phyloP scores from a whole-genome alignment of 1,140 invertebrate genomes.

The Lordiphosa mommai region DNA sequence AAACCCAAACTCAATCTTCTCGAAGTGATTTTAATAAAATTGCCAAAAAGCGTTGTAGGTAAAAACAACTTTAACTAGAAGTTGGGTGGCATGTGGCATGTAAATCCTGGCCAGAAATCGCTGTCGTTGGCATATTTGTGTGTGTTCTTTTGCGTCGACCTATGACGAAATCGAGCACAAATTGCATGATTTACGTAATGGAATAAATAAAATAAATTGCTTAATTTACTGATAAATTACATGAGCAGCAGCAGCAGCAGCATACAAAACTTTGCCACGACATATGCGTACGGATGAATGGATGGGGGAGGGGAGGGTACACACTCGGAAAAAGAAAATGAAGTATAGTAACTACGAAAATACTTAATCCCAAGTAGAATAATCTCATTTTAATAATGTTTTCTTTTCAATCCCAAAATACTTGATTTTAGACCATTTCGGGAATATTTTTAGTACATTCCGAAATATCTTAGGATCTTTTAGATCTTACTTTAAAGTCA shows the following conservation, averaged over 20 bases:
- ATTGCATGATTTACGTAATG: constrained; percentile 79
- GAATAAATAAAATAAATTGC: constrained; percentile 79
- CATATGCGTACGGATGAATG: constrained; percentile 9
- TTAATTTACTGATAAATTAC: constrained; percentile 80
- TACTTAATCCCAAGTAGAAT: no score
- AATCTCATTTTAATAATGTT: no score
- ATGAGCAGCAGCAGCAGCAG: constrained; percentile 38
- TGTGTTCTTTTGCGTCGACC: constrained; percentile 15
- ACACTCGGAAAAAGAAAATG: no score
- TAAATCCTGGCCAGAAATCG: constrained; percentile 72
- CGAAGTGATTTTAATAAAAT: constrained; percentile 77
- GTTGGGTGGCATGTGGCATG: constrained; percentile 21
- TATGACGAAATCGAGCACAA: constrained; percentile 74
- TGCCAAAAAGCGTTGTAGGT: constrained; percentile 65
- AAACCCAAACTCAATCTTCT: constrained; percentile 25
- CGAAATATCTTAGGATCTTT: no score
- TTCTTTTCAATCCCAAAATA: no score
- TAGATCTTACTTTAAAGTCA: no score
- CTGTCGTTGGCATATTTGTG: constrained; percentile 53
- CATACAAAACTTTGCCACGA: constrained; percentile 40
- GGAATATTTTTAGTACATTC: no score
- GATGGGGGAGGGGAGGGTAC: not conserved
- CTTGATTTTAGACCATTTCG: no score
- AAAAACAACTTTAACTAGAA: constrained; percentile 38
- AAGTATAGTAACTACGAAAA: no score